Conservation (phyloP, 35 echinoderm and acorn worm species). For the Ptychodera flava region DNA sequence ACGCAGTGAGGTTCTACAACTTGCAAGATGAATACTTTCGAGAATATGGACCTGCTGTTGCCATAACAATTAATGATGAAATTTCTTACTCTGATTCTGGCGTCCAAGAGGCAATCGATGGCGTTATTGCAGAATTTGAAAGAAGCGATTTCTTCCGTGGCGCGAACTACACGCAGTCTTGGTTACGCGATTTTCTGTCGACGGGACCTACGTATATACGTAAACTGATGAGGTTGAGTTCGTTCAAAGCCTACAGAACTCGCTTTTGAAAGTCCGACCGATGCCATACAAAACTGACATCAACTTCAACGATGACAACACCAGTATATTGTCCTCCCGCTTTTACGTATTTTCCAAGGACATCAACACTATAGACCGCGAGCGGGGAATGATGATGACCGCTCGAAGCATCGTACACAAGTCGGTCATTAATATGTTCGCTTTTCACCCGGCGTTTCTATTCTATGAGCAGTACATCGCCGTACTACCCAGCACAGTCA, state of each 20-base stretch:
- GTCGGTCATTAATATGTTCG: slow-evolving; percentile 10
- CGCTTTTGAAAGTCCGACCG: slow-evolving; percentile 64
- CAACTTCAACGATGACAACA: too few species aligned
- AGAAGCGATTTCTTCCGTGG: slow-evolving; percentile 32
- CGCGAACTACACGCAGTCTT: not conserved
- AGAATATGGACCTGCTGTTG: slow-evolving; percentile 7
- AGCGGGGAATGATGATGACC: slow-evolving; percentile 29
- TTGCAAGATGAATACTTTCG: not conserved
- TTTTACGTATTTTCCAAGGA: not conserved
- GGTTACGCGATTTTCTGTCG: not conserved
- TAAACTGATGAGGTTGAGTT: slow-evolving; percentile 39
- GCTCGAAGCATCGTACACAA: slow-evolving; percentile 21
- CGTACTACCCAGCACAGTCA: slow-evolving; percentile 42
- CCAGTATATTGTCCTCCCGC: slow-evolving; percentile 40
- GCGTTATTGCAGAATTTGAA: slow-evolving; percentile 39
- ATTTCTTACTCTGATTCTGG: slow-evolving; percentile 66
- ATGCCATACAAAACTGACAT: slow-evolving; percentile 16
- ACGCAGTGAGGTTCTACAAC: not conserved
- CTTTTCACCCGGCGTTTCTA: slow-evolving; percentile 30
- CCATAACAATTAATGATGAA: slow-evolving; percentile 51
- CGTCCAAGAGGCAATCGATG: slow-evolving; percentile 40
- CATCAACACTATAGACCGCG: slow-evolving; percentile 6
- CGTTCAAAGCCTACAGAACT: slow-evolving; percentile 36
- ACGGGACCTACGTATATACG: not conserved
- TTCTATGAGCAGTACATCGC: slow-evolving; percentile 34